phyloP scores from a whole-genome alignment of 2,113 vertebrate genomes.

The Microtus oregoni region DNA sequence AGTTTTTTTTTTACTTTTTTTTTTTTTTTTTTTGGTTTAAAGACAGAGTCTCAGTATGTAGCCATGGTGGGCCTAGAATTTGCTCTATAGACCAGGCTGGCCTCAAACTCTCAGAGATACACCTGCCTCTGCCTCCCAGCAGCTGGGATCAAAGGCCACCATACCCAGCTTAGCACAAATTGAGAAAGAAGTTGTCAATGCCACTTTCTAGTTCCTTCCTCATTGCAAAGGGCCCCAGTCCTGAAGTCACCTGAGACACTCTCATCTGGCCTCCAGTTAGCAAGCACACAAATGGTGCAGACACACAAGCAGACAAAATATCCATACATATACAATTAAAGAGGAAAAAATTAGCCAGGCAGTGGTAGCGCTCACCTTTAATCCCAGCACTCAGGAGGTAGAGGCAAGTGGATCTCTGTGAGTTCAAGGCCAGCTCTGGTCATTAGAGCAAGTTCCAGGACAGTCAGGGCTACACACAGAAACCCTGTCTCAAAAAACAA shows the following conservation, averaged over 20 bases:
- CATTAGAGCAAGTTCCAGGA: neutral
- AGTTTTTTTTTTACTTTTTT: neutral
- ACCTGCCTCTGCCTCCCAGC: neutral
- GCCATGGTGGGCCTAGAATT: neutral
- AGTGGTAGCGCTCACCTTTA: neutral
- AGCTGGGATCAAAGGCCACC: neutral
- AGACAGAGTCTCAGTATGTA: neutral
- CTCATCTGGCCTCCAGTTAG: neutral
- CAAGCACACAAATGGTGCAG: neutral
- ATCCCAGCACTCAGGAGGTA: neutral
- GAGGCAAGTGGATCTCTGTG: neutral
- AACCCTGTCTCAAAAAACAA: neutral
- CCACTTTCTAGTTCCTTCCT: neutral
- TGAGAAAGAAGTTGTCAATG: neutral
- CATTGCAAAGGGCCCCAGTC: neutral
- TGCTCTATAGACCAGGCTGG: neutral
- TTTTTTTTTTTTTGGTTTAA: neutral
- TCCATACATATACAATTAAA: neutral
- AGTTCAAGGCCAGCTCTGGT: neutral
- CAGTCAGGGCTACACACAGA: neutral
- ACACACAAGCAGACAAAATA: neutral
- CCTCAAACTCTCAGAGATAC: neutral
- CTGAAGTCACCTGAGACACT: neutral
- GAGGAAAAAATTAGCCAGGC: neutral
- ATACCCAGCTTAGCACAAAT: neutral